Conservation (phyloP, 2,113 vertebrate genomes). For the Mormyrus iriodes region DNA sequence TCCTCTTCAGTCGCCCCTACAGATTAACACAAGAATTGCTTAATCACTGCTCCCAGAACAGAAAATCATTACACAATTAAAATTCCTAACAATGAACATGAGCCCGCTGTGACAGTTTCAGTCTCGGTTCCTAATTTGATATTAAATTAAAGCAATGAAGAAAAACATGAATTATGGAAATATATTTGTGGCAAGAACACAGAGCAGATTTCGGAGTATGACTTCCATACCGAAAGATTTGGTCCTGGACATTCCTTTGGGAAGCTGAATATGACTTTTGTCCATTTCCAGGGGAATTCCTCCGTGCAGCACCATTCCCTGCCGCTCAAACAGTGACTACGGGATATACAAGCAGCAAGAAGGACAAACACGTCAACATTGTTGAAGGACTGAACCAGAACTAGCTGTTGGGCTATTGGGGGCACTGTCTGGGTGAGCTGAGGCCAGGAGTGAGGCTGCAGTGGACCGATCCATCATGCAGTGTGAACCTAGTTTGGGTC, state of each 20-base stretch:
- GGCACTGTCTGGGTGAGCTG: background rate
- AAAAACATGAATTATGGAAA: background rate
- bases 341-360: conserved; percentile 25
- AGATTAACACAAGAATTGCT: conserved; percentile 14
- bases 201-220: background rate
- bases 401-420: background rate
- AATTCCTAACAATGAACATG: background rate
- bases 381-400: background rate
- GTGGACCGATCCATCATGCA: background rate
- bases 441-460: background rate
- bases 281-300: conserved; percentile 56
- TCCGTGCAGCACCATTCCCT: conserved; percentile 75
- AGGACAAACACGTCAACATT: background rate
- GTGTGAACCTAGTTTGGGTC: background rate
- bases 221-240: conserved; percentile 81
- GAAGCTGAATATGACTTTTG: conserved; percentile 80
- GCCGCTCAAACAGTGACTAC: conserved; percentile 87
- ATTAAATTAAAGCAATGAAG: background rate
- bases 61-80: background rate
- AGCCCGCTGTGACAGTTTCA: background rate
- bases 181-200: background rate
- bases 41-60: background rate
- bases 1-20: conserved; percentile 78
- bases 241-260: conserved; percentile 86
- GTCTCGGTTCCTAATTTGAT: background rate